Evolutionary conservation across 2,113 vertebrate genomes (phyloP).

Genomic region (Blennius ocellaris): DNA sequence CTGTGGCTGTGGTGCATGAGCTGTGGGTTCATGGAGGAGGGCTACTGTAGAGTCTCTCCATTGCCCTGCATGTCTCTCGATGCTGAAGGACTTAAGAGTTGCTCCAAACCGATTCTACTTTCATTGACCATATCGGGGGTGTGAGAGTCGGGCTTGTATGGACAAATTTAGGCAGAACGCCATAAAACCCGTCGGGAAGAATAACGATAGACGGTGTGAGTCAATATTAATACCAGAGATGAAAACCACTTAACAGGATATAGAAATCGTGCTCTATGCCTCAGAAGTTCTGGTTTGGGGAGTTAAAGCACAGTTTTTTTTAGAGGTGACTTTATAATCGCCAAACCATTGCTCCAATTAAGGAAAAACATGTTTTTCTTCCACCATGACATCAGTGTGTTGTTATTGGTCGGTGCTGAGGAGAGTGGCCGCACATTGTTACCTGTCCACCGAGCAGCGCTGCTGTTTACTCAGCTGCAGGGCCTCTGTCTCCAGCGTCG

Average conservation of each 20-base stretch:
- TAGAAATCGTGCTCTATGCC: not conserved
- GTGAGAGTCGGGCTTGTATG: not conserved
- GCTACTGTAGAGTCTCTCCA: constrained; percentile 24
- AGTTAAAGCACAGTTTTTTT: not conserved
- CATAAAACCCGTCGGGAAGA: not conserved
- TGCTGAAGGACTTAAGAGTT: not conserved
- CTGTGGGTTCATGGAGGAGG: constrained; percentile 45
- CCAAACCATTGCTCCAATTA: not conserved
- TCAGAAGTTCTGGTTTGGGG: not conserved
- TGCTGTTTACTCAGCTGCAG: constrained; percentile 86
- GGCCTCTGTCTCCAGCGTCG: constrained; percentile 78
- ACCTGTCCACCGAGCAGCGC: constrained; percentile 74
- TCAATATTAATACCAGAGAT: constrained; percentile 4
- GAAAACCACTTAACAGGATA: not conserved
- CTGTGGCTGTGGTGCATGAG: constrained; percentile 33
- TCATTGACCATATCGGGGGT: constrained; percentile 8
- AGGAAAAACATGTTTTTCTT: not conserved
- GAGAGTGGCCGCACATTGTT: constrained; percentile 44
- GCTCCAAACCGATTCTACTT: constrained; percentile 11
- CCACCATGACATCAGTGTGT: constrained; percentile 6
- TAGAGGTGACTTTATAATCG: not conserved
- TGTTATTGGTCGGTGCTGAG: constrained; percentile 47
- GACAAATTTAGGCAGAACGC: not conserved
- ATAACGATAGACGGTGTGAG: not conserved
- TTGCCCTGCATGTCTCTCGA: constrained; percentile 7